phyloP scores from a whole-genome alignment of 1,140 invertebrate genomes.

The Dufourea novaeangliae region DNA sequence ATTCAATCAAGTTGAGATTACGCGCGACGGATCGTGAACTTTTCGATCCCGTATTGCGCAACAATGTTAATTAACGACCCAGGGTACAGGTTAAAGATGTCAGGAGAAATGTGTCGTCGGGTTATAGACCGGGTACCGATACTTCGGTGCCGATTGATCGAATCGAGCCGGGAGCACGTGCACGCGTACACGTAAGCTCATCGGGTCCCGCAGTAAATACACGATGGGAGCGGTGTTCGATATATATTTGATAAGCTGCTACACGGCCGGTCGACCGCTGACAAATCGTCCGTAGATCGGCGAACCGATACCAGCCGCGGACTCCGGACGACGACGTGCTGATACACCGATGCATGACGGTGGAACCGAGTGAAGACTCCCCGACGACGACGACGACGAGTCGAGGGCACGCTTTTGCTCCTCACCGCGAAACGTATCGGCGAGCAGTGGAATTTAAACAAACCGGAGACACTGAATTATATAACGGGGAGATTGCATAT shows the following conservation, averaged over 20 bases:
- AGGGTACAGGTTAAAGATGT: background rate
- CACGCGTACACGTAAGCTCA: slow-evolving; percentile 63
- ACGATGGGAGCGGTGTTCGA: slow-evolving; percentile 77
- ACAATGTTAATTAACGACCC: slow-evolving; percentile 27
- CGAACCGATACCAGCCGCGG: slow-evolving; percentile 71
- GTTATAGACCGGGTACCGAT: slow-evolving; percentile 27
- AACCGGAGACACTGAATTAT: background rate
- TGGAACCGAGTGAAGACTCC: slow-evolving; percentile 66
- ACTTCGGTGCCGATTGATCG: slow-evolving; percentile 40
- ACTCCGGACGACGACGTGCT: slow-evolving; percentile 70
- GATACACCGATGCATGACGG: slow-evolving; percentile 74
- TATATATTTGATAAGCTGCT: slow-evolving; percentile 80
- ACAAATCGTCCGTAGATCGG: slow-evolving; percentile 77
- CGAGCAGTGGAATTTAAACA: background rate
- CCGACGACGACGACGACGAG: slow-evolving; percentile 46
- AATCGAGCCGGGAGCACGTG: slow-evolving; percentile 42
- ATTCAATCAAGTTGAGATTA: background rate
- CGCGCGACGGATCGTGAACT: too few relatives aligned
- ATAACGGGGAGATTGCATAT: background rate
- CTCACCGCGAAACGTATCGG: background rate
- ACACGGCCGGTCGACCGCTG: slow-evolving; percentile 76
- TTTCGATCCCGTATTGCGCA: background rate
- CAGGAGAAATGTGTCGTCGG: slow-evolving; percentile 19
- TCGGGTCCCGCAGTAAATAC: slow-evolving; percentile 71
- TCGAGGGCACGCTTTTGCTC: slow-evolving; percentile 34